Conservation (phyloP, 1,140 invertebrate species). For the Lepidostoma basale region DNA sequence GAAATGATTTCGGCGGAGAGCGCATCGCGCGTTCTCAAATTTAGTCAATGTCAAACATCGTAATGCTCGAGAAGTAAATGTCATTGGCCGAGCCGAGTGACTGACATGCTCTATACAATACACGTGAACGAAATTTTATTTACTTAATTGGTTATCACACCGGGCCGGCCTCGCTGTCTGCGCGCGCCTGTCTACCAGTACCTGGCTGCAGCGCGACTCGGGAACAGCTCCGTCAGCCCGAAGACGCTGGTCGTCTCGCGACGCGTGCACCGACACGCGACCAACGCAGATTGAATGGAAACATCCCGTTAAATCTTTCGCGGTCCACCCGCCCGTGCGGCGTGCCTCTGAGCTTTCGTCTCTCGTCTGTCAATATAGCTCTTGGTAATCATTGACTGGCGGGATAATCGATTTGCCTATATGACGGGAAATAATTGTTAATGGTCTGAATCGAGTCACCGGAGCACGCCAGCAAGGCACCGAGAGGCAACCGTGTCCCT, state of each 20-base stretch:
- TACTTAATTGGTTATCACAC: conserved; percentile 31
- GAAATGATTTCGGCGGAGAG: background rate
- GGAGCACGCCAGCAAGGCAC: background rate
- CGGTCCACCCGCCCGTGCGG: background rate
- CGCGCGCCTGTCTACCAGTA: background rate
- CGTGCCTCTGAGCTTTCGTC: background rate
- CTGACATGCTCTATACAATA: conserved; percentile 18
- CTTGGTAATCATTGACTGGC: background rate
- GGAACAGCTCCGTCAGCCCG: background rate
- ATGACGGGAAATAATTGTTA: background rate
- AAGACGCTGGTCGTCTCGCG: conserved; percentile 1
- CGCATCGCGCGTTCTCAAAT: conserved; percentile 9
- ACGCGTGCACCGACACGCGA: conserved; percentile 7
- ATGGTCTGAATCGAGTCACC: background rate
- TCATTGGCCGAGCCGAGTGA: conserved; percentile 31
- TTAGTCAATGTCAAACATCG: conserved; percentile 34
- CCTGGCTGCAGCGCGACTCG: background rate
- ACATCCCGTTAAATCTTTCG: too few species aligned
- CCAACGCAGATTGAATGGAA: too few species aligned
- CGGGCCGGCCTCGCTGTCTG: conserved; percentile 1
- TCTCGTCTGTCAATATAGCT: background rate
- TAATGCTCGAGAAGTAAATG: conserved; percentile 6
- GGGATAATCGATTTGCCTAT: background rate
- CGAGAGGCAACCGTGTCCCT: background rate
- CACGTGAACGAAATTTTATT: conserved; percentile 11